Conservation (phyloP, 2,888 invertebrate species). For the Halocaridina rubra region DNA sequence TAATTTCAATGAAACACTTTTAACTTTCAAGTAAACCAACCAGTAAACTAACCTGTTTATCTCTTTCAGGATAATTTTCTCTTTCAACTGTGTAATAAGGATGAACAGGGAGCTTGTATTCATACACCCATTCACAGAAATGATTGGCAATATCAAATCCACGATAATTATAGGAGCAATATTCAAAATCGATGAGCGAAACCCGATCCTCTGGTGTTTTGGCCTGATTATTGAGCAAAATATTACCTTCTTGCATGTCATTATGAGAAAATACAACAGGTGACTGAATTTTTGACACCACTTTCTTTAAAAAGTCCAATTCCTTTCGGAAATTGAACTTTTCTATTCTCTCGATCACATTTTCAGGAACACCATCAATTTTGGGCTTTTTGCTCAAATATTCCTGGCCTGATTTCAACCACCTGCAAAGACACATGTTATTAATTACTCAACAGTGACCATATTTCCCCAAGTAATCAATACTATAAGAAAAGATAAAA, state of each 20-base stretch:
- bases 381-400: constrained; percentile 62
- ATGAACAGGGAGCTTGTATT: constrained; percentile 82
- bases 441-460: too few relatives aligned
- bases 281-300: constrained; percentile 72
- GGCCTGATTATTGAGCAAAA: constrained; percentile 72
- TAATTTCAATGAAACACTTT: too few relatives aligned
- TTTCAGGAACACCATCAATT: background rate
- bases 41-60: constrained; percentile 78
- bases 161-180: constrained; percentile 93
- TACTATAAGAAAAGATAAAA: too few relatives aligned
- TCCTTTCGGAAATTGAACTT: constrained; percentile 76
- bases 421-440: too few relatives aligned
- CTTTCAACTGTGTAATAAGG: constrained; percentile 81
- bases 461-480: too few relatives aligned
- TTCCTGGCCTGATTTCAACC: constrained; percentile 66
- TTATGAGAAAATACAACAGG: constrained; percentile 95
- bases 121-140: constrained; percentile 91
- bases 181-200: constrained; percentile 92
- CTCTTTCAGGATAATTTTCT: constrained; percentile 79
- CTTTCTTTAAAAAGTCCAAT: constrained; percentile 77
- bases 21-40: too few relatives aligned
- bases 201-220: constrained; percentile 71
- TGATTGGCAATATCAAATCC: constrained; percentile 96
- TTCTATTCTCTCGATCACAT: constrained; percentile 67
- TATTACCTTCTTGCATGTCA: constrained; percentile 91